Evolutionary conservation across 2,888 invertebrate genomes (phyloP).

Genomic region (Onchidella celtica): DNA sequence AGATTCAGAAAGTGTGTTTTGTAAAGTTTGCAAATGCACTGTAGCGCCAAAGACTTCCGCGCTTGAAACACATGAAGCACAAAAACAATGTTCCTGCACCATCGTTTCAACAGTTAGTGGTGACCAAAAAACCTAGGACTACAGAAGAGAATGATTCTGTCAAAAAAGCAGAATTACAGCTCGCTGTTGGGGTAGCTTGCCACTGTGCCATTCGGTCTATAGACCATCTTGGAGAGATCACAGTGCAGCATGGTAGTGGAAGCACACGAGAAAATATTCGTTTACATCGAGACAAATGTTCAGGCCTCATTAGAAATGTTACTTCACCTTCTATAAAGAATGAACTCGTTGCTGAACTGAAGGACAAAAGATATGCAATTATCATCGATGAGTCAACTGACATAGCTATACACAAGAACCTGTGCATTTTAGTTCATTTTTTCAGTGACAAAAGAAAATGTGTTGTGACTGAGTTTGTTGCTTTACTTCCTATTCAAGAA

Average conservation of each 20-base stretch:
- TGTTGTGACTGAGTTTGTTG: neutral
- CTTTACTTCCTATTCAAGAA: neutral
- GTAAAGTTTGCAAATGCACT: no score
- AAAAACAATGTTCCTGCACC: no score
- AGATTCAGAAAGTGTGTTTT: no score
- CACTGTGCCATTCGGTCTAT: slow-evolving; percentile 4
- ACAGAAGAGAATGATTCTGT: neutral
- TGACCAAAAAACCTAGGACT: neutral
- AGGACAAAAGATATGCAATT: neutral
- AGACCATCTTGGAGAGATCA: slow-evolving; percentile 9
- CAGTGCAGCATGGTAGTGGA: neutral
- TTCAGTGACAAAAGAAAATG: neutral
- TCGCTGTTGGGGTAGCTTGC: neutral
- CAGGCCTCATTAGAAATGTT: slow-evolving; percentile 7
- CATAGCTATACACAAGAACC: neutral
- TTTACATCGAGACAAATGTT: slow-evolving; percentile 1
- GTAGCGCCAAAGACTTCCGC: no score
- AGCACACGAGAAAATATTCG: neutral
- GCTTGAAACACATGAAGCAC: no score
- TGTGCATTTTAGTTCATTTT: neutral
- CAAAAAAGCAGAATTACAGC: slow-evolving; percentile 1
- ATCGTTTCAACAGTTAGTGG: no score
- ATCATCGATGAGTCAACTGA: slow-evolving; percentile 21
- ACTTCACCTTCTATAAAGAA: neutral
- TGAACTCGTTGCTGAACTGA: neutral